A percentile compares a stretch with the other conserved stretches of the same genome.
These are phyloP conservation scores for Sweltsa coloradensis DNA, from an alignment of 1,140 invertebrate genomes.

Conservation along the genomic window DNA sequence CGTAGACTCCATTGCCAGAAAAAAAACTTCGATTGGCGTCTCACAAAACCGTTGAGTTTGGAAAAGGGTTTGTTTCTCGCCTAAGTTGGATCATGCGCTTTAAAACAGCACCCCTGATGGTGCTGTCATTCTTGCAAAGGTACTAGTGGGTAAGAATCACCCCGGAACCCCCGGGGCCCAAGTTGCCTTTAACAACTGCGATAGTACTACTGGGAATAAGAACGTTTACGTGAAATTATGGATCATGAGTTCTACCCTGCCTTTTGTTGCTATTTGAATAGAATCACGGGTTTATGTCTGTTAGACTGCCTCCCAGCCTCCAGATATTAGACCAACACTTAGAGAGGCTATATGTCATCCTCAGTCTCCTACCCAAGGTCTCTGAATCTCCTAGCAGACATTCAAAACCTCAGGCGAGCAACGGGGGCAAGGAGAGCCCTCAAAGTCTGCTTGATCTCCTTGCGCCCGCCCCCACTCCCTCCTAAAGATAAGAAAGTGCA, in stretches of 20 bases:
- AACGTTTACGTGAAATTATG: not conserved
- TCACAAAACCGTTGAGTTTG: not conserved
- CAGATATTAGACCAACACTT: too few species aligned
- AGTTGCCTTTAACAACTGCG: not conserved
- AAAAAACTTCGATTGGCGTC: constrained; percentile 1
- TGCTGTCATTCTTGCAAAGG: not conserved
- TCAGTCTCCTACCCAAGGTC: too few species aligned
- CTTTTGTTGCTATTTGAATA: not conserved
- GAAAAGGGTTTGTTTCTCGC: not conserved
- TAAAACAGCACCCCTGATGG: not conserved
- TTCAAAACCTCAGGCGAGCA: too few species aligned
- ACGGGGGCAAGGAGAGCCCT: too few species aligned
- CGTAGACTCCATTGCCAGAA: not conserved
- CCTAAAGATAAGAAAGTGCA: too few species aligned
- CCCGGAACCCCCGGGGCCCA: not conserved
- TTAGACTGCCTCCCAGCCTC: too few species aligned
- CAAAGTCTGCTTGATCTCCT: too few species aligned
- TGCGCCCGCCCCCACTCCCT: too few species aligned
- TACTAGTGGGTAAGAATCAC: not conserved
- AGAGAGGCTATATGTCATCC: too few species aligned
- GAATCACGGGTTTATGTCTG: too few species aligned
- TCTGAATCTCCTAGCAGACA: too few species aligned
- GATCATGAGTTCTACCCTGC: constrained; percentile 3
- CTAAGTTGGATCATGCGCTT: not conserved
- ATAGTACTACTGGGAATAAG: not conserved